Evolutionary conservation across 1,140 invertebrate genomes (phyloP).

Genomic region (Stegodyphus dumicola): DNA sequence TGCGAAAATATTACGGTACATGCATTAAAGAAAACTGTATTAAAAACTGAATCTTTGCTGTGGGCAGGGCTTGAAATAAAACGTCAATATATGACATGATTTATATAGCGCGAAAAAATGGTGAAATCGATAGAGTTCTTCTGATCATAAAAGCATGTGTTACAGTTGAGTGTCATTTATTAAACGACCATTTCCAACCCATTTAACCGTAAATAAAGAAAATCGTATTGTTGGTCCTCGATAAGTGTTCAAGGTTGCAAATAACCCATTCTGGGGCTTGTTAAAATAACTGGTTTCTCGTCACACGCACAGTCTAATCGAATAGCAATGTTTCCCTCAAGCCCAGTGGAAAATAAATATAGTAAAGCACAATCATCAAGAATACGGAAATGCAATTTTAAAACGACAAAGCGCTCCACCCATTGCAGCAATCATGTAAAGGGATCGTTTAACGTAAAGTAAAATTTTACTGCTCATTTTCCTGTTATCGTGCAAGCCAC

Average conservation of each 20-base stretch:
- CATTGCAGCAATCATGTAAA: constrained; percentile 10
- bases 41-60: too few relatives aligned
- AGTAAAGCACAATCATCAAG: background rate
- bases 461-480: background rate
- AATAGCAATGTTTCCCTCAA: constrained; percentile 6
- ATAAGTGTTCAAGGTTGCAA: too few relatives aligned
- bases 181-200: background rate
- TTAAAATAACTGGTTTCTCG: background rate
- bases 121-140: background rate
- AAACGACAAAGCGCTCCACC: constrained; percentile 40
- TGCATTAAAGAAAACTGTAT: too few relatives aligned
- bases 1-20: too few relatives aligned
- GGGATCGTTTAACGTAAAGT: background rate
- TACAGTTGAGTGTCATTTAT: background rate
- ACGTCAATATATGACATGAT: too few relatives aligned
- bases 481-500: background rate
- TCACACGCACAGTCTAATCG: constrained; percentile 8
- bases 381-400: constrained; percentile 40
- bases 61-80: too few relatives aligned
- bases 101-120: too few relatives aligned
- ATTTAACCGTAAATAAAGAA: constrained; percentile 6
- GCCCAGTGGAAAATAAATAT: background rate
- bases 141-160: background rate
- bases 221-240: background rate
- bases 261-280: too few relatives aligned